Evolutionary conservation across 2,888 invertebrate genomes (phyloP).

Genomic region (Chloroclysta siterata): DNA sequence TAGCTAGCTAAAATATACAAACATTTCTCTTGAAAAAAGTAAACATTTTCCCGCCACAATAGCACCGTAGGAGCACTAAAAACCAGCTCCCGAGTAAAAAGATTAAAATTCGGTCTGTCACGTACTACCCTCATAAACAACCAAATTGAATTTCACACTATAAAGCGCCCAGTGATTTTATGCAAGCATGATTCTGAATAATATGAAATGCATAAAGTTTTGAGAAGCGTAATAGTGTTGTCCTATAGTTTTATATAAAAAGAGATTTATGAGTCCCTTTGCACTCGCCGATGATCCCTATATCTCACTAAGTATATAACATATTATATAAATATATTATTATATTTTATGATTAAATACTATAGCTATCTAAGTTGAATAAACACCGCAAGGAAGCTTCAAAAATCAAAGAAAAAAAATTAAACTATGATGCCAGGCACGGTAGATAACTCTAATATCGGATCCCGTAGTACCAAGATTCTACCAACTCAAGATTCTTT

Average conservation of each 20-base stretch:
- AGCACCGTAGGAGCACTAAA: constrained; percentile 13
- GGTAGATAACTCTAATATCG: too few species aligned
- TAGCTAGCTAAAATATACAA: constrained; percentile 2
- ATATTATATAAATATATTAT: too few species aligned
- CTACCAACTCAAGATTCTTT: too few species aligned
- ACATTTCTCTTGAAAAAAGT: constrained; percentile 10
- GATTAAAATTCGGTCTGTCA: constrained; percentile 32
- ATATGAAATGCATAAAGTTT: constrained; percentile 51
- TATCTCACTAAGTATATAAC: too few species aligned
- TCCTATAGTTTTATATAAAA: constrained; percentile 11
- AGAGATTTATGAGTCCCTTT: background rate
- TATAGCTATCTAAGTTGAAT: too few species aligned
- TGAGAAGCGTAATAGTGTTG: constrained; percentile 40
- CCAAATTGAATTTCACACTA: constrained; percentile 55
- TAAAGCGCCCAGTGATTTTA: constrained; percentile 55
- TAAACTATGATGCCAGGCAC: too few species aligned
- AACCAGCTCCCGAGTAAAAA: constrained; percentile 24
- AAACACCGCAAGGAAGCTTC: too few species aligned
- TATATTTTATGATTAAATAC: too few species aligned
- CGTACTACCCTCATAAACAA: constrained; percentile 44
- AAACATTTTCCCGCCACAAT: constrained; percentile 10
- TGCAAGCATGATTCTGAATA: constrained; percentile 49
- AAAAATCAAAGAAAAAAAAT: too few species aligned
- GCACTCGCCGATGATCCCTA: background rate
- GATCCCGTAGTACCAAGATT: too few species aligned